Evolutionary conservation across 2,113 vertebrate genomes (phyloP).

Genomic region (Odobenus rosmarus): DNA sequence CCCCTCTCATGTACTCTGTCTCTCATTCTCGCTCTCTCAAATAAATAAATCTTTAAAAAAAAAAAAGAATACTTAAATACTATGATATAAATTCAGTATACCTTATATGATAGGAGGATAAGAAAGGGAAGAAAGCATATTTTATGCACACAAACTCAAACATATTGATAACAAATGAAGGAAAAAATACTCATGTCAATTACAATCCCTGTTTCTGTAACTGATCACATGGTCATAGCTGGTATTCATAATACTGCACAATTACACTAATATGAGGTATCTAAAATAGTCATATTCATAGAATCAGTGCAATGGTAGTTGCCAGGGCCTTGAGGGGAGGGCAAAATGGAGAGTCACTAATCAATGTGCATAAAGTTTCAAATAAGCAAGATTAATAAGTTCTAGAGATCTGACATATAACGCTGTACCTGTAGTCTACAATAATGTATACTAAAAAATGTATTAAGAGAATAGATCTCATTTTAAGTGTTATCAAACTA

Average conservation of each 20-base stretch:
- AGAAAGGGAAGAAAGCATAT: not conserved
- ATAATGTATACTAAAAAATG: not conserved
- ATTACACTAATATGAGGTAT: not conserved
- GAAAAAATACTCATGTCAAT: not conserved
- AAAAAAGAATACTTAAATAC: not conserved
- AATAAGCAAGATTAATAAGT: not conserved
- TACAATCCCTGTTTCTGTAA: not conserved
- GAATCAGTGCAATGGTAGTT: not conserved
- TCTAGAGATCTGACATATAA: not conserved
- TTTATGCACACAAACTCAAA: not conserved
- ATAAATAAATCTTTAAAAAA: no score
- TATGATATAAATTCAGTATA: not conserved
- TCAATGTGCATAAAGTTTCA: not conserved
- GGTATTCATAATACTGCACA: not conserved
- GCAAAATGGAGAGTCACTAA: not conserved
- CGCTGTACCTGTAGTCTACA: not conserved
- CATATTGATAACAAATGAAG: not conserved
- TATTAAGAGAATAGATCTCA: not conserved
- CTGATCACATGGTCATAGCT: not conserved
- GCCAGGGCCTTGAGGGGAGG: not conserved
- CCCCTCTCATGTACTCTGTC: no score
- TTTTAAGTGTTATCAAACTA: not conserved
- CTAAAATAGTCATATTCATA: not conserved
- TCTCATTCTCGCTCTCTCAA: no score
- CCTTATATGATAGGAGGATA: not conserved